Conservation (phyloP, 2,797 vertebrate species). For the Gobionotothen gibberifrons region DNA sequence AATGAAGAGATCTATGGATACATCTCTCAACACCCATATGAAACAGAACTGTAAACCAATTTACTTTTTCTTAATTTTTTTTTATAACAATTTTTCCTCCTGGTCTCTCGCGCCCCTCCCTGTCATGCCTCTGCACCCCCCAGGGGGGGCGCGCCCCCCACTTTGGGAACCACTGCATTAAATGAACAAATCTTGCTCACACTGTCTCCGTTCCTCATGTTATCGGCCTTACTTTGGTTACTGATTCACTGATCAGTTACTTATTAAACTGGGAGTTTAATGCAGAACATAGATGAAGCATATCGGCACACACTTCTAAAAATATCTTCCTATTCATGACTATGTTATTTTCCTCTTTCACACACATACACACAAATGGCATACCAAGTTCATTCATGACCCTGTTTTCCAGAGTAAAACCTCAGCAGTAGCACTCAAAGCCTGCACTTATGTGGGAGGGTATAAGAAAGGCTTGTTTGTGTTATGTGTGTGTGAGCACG, state of each 20-base stretch:
- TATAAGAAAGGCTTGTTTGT: conserved; percentile 54
- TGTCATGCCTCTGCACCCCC: too few species aligned
- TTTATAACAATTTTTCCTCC: too few species aligned
- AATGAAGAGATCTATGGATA: too few species aligned
- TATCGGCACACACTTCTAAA: not conserved
- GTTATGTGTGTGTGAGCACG: conserved; percentile 3
- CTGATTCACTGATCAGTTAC: conserved; percentile 36
- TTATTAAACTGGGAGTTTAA: conserved; percentile 14
- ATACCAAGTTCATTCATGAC: conserved; percentile 55
- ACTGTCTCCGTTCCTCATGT: not conserved
- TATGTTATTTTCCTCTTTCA: not conserved
- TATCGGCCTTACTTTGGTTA: not conserved
- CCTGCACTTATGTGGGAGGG: conserved; percentile 33
- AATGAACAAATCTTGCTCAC: not conserved
- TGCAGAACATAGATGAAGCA: not conserved
- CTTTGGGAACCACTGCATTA: too few species aligned
- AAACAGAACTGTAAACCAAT: too few species aligned
- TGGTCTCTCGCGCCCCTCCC: too few species aligned
- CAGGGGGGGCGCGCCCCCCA: too few species aligned
- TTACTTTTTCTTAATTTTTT: too few species aligned
- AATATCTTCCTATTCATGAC: conserved; percentile 3
- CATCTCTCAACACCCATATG: too few species aligned
- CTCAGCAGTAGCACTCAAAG: conserved; percentile 44
- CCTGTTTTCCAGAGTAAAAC: conserved; percentile 47
- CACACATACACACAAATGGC: conserved; percentile 9